Evolutionary conservation across 2,113 vertebrate genomes (phyloP).

Genomic region (Mastomys coucha): DNA sequence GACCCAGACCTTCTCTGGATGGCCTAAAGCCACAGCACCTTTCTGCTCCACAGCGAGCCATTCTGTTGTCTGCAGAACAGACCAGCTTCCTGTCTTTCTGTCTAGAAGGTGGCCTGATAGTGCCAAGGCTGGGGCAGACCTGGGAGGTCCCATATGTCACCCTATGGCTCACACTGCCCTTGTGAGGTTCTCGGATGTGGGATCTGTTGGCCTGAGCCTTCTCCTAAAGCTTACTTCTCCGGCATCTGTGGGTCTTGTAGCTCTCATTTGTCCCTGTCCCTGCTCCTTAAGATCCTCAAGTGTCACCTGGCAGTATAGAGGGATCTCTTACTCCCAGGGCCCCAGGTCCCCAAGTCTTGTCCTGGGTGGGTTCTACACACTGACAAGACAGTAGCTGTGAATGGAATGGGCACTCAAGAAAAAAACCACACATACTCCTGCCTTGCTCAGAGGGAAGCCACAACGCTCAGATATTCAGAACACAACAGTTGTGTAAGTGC

Average conservation of each 20-base stretch:
- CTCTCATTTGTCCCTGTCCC: background rate
- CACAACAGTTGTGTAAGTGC: background rate
- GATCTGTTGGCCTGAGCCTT: background rate
- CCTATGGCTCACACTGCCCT: background rate
- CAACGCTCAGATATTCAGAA: background rate
- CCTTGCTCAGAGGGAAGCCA: background rate
- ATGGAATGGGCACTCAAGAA: background rate
- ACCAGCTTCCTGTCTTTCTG: too few relatives aligned
- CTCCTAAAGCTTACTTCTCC: background rate
- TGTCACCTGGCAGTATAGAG: background rate
- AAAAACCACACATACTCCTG: fast-evolving
- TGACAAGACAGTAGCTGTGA: fast-evolving
- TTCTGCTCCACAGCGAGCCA: background rate
- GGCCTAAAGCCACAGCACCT: background rate
- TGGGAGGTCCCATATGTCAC: fast-evolving
- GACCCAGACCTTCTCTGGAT: background rate
- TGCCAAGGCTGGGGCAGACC: background rate
- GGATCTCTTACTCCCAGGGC: fast-evolving
- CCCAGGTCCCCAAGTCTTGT: background rate
- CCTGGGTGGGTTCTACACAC: fast-evolving
- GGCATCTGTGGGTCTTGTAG: background rate
- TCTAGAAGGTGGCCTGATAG: fast-evolving
- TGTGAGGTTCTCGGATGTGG: background rate
- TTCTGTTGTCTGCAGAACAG: background rate
- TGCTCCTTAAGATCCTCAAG: fast-evolving